Percentiles rank a stretch among this genome's conserved stretches.
phyloP scores from a whole-genome alignment of 2,797 vertebrate species.

The Epinephelus malabaricus region DNA sequence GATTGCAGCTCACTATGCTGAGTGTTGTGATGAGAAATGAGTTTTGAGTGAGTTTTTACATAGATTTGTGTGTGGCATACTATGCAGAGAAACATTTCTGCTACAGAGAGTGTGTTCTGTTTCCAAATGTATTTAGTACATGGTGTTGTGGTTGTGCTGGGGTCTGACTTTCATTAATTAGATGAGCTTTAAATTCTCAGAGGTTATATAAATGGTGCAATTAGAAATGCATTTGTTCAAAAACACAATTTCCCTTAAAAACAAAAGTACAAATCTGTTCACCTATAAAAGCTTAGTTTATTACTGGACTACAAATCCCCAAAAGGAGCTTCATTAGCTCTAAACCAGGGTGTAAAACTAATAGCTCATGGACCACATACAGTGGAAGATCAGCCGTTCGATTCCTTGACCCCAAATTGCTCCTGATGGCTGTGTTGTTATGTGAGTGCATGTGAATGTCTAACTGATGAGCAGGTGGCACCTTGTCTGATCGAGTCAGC shows the following conservation, averaged over 20 bases:
- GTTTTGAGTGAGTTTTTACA: background rate
- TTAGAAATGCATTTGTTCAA: background rate
- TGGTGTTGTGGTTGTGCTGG: background rate
- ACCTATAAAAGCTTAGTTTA: background rate
- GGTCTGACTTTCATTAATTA: background rate
- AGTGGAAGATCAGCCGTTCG: too few relatives aligned
- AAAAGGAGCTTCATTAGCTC: too few relatives aligned
- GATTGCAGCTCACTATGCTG: background rate
- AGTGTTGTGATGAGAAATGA: background rate
- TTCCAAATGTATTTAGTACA: background rate
- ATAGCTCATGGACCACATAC: too few relatives aligned
- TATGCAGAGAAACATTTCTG: conserved; percentile 1
- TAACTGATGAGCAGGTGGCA: too few relatives aligned
- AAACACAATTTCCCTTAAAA: background rate
- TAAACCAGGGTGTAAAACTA: background rate
- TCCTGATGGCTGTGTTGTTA: too few relatives aligned
- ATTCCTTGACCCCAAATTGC: too few relatives aligned
- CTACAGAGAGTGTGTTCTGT: background rate
- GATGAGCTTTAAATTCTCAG: background rate
- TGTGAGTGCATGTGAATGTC: too few relatives aligned
- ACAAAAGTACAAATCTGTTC: background rate
- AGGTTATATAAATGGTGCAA: background rate
- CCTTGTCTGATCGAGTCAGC: too few relatives aligned
- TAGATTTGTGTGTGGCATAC: background rate
- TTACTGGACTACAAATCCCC: background rate